Evolutionary conservation across 30 jellyfish, hydroid and myxozoan species (phyloP), one percentile per base, ranked within the genome.

Genomic region (Aurelia sp.): DNA sequence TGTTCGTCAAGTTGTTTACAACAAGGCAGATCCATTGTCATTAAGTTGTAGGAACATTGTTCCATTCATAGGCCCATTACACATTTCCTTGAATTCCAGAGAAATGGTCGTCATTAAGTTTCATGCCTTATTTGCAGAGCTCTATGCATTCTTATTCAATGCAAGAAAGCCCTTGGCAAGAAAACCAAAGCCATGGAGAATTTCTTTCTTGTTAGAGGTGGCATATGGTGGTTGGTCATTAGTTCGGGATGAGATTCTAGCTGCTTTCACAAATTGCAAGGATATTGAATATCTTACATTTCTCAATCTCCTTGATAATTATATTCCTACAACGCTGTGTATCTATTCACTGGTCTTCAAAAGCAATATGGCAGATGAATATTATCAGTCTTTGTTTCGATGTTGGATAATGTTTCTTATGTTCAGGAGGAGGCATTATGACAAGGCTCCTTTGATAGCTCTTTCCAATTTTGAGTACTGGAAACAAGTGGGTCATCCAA

Each of bases 301-400:
- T 57, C 41, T 78, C 31, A 78, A 78, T 44, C 53, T 78, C 38
- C 72, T 80, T 63, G 82, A 80, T 82, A 80, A 17, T 60, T 80
- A 62, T 57, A 31, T 40, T 30, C 72, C 82, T 13, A 4, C 51
- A 9, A 64, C 72, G 4, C 63, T 80, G 72, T 40, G 73, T 30
- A 80, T 80, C 9, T 80, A 80, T 82, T 80, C 90, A 13, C 10
- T 80, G n/a, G 68, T 62, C 16, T 80, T 80, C 72, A 80, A 80
- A 62, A 30, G 82, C 33, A 67, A 67, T 22, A 64, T 24, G 67
- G 63, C 72, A n/a, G 68, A 41, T 13, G 38, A 17, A 19, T 80
- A 63, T 51, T 41, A 48, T 50, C 59, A 74, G 17, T 74, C 86
- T 8, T 11, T 74, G 10, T 4, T 74, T 53, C 86, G 73, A 0